These are phyloP conservation scores for Acipenser ruthenus DNA, from an alignment of 2,797 vertebrate genomes.

Conservation along the genomic window DNA sequence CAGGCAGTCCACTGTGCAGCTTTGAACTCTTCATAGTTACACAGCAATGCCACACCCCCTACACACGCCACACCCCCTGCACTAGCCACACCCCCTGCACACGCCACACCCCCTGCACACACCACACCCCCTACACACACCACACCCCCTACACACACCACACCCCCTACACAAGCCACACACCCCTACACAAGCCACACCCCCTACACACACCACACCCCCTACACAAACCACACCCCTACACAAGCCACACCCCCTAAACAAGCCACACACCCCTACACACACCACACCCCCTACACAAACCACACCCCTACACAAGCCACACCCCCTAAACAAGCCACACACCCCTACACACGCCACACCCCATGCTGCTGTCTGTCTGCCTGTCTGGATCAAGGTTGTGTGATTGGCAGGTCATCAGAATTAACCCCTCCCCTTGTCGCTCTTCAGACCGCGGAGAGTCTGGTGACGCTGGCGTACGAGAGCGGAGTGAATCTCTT, in stretches of 20 bases:
- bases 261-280: too few species aligned
- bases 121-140: neutral
- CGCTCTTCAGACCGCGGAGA: constrained; percentile 58
- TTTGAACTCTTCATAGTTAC: neutral
- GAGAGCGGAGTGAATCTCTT: constrained; percentile 69
- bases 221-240: too few species aligned
- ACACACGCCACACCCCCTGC: too few species aligned
- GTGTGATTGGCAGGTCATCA: constrained; percentile 10
- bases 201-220: too few species aligned
- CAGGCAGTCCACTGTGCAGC: constrained; percentile 22
- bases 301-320: too few species aligned
- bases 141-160: neutral
- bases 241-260: too few species aligned
- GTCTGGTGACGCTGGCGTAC: constrained; percentile 65
- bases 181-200: too few species aligned
- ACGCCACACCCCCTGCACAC: neutral
- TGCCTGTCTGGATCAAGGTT: constrained; percentile 15
- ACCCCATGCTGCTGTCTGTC: neutral
- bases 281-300: too few species aligned
- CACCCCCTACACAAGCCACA: too few species aligned
- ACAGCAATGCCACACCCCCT: too few species aligned
- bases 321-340: too few species aligned
- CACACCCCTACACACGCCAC: neutral
- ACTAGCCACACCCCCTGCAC: too few species aligned
- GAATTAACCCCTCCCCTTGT: constrained; percentile 8